phyloP scores from a whole-genome alignment of 2,888 invertebrate genomes.

The Diploptera punctata region DNA sequence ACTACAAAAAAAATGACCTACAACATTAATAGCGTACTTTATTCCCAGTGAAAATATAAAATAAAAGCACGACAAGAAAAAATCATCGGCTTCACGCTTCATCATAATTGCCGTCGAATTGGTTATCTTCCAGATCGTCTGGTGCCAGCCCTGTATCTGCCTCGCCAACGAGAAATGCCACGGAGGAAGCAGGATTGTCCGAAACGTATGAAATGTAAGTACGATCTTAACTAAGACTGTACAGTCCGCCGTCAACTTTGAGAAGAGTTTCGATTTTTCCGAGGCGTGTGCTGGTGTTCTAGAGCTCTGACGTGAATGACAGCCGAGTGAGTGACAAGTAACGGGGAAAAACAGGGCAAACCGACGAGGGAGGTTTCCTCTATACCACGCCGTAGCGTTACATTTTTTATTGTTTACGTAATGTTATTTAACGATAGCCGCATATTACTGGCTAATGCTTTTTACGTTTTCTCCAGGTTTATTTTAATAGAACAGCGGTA shows the following conservation, averaged over 20 bases:
- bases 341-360: conserved; percentile 20
- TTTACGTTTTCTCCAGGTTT: too few species aligned
- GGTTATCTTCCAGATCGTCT: not conserved
- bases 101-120: not conserved
- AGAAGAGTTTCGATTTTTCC: conserved; percentile 28
- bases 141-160: conserved; percentile 5
- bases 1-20: conserved; percentile 15
- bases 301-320: conserved; percentile 41
- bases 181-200: conserved; percentile 62
- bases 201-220: conserved; percentile 61
- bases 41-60: not conserved
- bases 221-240: not conserved
- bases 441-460: too few species aligned
- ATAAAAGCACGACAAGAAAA: not conserved
- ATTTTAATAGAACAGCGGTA: too few species aligned
- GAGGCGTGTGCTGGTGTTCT: conserved; percentile 30
- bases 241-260: not conserved
- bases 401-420: too few species aligned
- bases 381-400: too few species aligned
- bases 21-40: not conserved
- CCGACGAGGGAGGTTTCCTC: conserved; percentile 15
- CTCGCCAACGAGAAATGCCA: conserved; percentile 52
- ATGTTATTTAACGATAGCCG: too few species aligned
- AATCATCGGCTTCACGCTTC: not conserved
- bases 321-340: conserved; percentile 38